Conservation (phyloP, 2,888 invertebrate species). For the Drosophila quasianomalipes region DNA sequence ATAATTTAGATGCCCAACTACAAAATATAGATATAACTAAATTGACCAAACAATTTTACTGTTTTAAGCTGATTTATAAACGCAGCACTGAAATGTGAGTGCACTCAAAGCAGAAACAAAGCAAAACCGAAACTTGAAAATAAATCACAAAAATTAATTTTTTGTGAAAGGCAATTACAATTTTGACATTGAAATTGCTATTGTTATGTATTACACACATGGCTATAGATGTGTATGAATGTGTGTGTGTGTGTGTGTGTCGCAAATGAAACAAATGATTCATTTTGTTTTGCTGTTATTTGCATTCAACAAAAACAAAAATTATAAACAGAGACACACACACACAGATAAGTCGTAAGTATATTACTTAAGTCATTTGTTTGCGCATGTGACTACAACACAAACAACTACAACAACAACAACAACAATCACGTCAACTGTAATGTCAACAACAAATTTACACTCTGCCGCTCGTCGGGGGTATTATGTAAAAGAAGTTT, state of each 20-base stretch:
- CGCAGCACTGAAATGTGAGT: conserved; percentile 42
- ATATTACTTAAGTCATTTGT: conserved; percentile 68
- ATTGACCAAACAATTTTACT: conserved; percentile 10
- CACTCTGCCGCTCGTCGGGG: conserved; percentile 4
- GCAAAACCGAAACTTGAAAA: conserved; percentile 20
- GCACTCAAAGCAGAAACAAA: conserved; percentile 9
- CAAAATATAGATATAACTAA: conserved; percentile 1
- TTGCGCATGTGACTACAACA: conserved; percentile 58
- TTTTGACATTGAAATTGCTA: conserved; percentile 66
- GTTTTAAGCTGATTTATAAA: conserved; percentile 38
- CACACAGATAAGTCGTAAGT: conserved; percentile 37
- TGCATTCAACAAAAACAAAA: conserved; percentile 50
- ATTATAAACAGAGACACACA: neutral
- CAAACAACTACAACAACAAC: conserved; percentile 46
- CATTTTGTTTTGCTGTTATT: conserved; percentile 42
- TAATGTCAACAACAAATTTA: conserved; percentile 40
- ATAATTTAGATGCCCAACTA: neutral
- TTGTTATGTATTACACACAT: conserved; percentile 30
- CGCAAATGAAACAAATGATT: conserved; percentile 49
- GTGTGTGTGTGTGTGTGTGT: conserved; percentile 20
- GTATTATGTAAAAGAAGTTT: conserved; percentile 58
- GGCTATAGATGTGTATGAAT: neutral
- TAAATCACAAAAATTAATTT: conserved; percentile 32
- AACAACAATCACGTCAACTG: conserved; percentile 23
- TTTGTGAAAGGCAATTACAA: conserved; percentile 59